phyloP scores from a whole-genome alignment of 2,797 vertebrate genomes.

The Setipinna tenuifilis region DNA sequence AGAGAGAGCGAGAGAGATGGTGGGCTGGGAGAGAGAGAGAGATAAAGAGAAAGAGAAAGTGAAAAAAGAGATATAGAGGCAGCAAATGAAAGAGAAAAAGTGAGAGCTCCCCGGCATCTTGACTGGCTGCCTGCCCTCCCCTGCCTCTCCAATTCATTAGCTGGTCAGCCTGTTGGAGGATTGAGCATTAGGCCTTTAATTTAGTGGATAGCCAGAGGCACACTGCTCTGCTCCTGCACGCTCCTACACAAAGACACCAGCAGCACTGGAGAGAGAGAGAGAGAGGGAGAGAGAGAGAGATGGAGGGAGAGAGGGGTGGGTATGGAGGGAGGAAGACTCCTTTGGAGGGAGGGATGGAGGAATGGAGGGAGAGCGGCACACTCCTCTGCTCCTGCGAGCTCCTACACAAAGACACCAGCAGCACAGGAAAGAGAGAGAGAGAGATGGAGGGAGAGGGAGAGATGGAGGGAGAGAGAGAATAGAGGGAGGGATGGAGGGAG shows the following conservation, averaged over 20 bases:
- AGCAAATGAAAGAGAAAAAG: not conserved
- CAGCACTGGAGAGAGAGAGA: not conserved
- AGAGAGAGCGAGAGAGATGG: no score
- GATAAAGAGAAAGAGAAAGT: not conserved
- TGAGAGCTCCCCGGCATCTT: no score
- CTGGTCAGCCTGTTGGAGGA: conserved; percentile 85
- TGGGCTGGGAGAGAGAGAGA: no score
- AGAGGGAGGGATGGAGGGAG: no score
- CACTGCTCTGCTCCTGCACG: conserved; percentile 51
- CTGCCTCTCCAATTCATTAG: conserved; percentile 85
- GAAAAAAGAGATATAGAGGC: not conserved
- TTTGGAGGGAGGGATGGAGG: no score
- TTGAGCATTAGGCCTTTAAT: conserved; percentile 93
- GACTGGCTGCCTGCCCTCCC: no score
- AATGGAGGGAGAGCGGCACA: no score
- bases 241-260: not conserved
- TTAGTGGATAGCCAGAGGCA: conserved; percentile 90
- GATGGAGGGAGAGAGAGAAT: no score
- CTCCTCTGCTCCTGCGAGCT: conserved; percentile 43
- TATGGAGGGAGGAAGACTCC: no score
- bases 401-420: not conserved
- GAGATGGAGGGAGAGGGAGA: no score
- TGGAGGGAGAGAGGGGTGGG: no score
- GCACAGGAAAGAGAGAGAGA: not conserved
- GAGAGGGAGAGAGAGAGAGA: not conserved